Conservation (phyloP, 2,113 vertebrate genomes). For the Spilogale gracilis region DNA sequence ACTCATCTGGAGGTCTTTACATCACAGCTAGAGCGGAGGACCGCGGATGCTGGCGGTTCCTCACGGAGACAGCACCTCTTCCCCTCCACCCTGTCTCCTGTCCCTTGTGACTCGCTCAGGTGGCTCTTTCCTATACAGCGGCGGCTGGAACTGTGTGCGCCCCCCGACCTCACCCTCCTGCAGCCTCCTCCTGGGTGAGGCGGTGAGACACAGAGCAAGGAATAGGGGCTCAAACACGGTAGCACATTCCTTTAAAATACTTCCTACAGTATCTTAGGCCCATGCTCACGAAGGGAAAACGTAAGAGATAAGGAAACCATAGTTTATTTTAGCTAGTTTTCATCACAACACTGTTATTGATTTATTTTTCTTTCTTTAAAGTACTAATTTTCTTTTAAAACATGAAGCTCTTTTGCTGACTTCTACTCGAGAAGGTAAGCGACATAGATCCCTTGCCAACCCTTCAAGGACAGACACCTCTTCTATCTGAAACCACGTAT, state of each 20-base stretch:
- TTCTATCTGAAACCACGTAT: neutral
- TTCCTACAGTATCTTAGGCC: fast-evolving
- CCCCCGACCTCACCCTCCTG: neutral
- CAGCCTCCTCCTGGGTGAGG: too few relatives aligned
- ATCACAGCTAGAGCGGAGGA: fast-evolving
- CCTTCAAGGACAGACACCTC: neutral
- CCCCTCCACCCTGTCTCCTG: fast-evolving
- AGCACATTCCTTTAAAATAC: neutral
- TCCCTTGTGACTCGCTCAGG: fast-evolving
- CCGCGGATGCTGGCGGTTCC: fast-evolving
- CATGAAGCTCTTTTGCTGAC: neutral
- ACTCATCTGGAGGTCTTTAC: fast-evolving
- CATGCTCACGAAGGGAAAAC: neutral
- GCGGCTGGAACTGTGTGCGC: fast-evolving
- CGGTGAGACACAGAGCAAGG: fast-evolving
- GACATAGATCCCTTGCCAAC: neutral
- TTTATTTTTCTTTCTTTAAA: neutral
- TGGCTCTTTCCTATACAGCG: fast-evolving
- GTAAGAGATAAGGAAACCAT: neutral
- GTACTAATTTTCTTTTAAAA: neutral
- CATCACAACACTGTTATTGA: neutral
- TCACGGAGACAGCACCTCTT: fast-evolving
- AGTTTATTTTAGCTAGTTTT: neutral
- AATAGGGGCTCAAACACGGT: fast-evolving
- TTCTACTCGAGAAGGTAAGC: neutral